Percentiles rank a stretch among this genome's conserved stretches.
Evolutionary conservation across 2,797 vertebrate species (phyloP).

Genomic region (Linurgus olivaceus): DNA sequence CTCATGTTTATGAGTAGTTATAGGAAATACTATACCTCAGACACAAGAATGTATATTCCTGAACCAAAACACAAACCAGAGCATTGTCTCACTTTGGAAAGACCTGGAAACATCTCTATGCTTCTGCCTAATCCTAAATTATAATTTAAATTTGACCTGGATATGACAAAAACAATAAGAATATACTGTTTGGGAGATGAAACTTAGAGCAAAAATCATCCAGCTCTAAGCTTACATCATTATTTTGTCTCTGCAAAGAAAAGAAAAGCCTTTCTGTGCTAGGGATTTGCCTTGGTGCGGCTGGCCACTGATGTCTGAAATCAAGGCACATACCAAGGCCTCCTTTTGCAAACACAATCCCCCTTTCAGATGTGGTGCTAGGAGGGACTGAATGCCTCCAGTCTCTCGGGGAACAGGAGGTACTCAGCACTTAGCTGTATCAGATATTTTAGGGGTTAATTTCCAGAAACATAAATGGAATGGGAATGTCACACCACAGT

Average conservation of each 20-base stretch:
- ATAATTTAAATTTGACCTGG: conserved; percentile 56
- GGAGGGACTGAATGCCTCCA: conserved; percentile 27
- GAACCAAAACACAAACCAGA: conserved; percentile 43
- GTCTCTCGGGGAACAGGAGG: conserved; percentile 1
- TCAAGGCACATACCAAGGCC: conserved; percentile 50
- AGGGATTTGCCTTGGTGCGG: conserved; percentile 53
- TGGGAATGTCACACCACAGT: not conserved
- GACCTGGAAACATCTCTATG: not conserved
- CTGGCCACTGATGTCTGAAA: conserved; percentile 51
- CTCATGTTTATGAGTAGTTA: conserved; percentile 49
- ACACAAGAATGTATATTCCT: conserved; percentile 9
- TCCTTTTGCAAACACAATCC: conserved; percentile 53
- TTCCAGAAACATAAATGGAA: not conserved
- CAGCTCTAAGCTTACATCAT: conserved; percentile 1
- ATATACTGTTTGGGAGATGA: conserved; percentile 41
- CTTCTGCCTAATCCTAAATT: conserved; percentile 47
- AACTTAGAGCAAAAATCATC: conserved; percentile 32
- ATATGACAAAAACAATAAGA: conserved; percentile 23
- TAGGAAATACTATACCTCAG: conserved; percentile 54
- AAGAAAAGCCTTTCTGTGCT: conserved; percentile 61
- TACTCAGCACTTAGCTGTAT: not conserved
- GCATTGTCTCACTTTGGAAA: conserved; percentile 43
- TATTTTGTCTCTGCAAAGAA: conserved; percentile 34
- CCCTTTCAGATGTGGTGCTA: conserved; percentile 42
- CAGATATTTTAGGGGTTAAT: conserved; percentile 32